Percentiles rank a stretch among this genome's conserved stretches.
These are phyloP conservation scores for Cotesia congregata DNA, from an alignment of 2,888 invertebrate genomes.

Conservation along the genomic window DNA sequence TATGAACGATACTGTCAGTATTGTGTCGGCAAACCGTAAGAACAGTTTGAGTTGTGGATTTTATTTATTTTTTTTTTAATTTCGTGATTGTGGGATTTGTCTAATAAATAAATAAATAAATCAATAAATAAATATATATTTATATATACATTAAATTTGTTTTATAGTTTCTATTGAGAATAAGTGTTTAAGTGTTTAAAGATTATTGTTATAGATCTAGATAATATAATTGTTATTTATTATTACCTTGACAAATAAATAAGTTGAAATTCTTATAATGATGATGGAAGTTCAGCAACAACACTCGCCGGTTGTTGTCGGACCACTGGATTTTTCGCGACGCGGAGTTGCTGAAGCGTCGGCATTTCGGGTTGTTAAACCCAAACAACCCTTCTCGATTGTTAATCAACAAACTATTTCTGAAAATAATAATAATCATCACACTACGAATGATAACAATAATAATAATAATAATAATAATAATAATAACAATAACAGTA, in stretches of 20 bases:
- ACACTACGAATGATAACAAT: background rate
- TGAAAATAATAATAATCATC: conserved; percentile 51
- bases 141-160: background rate
- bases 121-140: background rate
- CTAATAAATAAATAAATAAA: background rate
- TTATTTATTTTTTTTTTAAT: conserved; percentile 3
- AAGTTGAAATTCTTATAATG: conserved; percentile 39
- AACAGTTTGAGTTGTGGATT: background rate
- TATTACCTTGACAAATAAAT: too few species aligned
- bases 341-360: conserved; percentile 68
- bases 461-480: background rate
- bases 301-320: conserved; percentile 68
- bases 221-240: background rate
- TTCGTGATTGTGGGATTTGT: background rate
- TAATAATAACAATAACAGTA: background rate
- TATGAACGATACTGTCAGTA: background rate
- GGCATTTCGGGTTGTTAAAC: conserved; percentile 68
- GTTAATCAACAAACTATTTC: conserved; percentile 58
- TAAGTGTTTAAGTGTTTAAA: conserved; percentile 6
- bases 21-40: background rate
- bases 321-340: conserved; percentile 68
- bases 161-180: background rate
- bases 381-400: conserved; percentile 60
- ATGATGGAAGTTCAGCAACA: conserved; percentile 67
- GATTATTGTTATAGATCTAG: background rate